These are phyloP conservation scores for Chlorodrepanis virens DNA, from an alignment of 2,113 vertebrate species.

Conservation along the genomic window DNA sequence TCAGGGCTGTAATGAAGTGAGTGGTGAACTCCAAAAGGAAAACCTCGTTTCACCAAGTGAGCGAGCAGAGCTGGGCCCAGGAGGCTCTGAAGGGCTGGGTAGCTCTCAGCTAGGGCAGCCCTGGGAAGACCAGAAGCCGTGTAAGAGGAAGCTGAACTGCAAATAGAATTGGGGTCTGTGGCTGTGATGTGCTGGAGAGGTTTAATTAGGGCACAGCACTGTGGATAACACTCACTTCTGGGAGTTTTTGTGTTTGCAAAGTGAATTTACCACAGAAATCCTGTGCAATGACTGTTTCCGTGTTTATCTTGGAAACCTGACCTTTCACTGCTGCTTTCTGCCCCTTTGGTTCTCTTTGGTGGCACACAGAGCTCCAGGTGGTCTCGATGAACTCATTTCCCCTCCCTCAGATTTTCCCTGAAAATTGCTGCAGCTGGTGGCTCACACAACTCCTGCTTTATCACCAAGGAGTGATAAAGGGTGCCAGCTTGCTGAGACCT, in stretches of 20 bases:
- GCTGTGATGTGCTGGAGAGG: not conserved
- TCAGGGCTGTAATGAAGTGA: not conserved
- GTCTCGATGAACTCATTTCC: not conserved
- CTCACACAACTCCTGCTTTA: not conserved
- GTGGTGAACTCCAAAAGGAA: not conserved
- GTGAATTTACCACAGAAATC: not conserved
- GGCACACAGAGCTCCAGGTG: not conserved
- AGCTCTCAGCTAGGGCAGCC: rapidly evolving
- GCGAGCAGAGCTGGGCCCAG: not conserved
- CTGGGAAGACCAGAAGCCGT: not conserved
- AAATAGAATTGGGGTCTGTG: not conserved
- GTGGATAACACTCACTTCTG: not conserved
- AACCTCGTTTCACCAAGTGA: not conserved
- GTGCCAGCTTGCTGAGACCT: not conserved
- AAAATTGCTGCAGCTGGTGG: not conserved
- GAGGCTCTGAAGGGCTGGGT: not conserved
- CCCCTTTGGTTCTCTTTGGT: not conserved
- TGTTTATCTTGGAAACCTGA: not conserved
- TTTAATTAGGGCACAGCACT: not conserved
- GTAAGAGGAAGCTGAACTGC: not conserved
- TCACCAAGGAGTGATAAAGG: not conserved
- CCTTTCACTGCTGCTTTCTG: not conserved
- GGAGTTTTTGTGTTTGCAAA: not conserved
- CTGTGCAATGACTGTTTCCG: not conserved
- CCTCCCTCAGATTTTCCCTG: not conserved